These are phyloP conservation scores for Araneus ventricosus DNA, from an alignment of 1,140 invertebrate species.

Conservation along the genomic window DNA sequence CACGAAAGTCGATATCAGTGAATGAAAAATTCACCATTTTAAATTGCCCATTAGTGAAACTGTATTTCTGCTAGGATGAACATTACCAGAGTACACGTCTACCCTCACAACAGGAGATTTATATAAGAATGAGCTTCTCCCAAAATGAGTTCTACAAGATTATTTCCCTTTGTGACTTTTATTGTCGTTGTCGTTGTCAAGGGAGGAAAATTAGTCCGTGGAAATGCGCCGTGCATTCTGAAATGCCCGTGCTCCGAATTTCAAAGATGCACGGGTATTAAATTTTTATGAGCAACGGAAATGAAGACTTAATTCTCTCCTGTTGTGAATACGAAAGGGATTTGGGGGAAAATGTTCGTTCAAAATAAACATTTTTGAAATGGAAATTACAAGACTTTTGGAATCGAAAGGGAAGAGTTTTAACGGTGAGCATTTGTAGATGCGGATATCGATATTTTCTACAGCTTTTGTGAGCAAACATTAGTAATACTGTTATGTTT, in stretches of 20 bases:
- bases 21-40: constrained; percentile 18
- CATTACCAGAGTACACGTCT: background rate
- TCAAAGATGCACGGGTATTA: background rate
- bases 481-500: no score
- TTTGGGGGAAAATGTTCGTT: background rate
- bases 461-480: no score
- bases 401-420: no score
- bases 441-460: no score
- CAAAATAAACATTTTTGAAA: no score
- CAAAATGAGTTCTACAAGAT: background rate
- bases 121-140: background rate
- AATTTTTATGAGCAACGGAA: background rate
- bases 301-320: background rate
- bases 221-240: background rate
- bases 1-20: background rate
- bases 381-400: no score
- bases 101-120: constrained; percentile 4
- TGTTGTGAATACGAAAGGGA: background rate
- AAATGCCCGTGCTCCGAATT: background rate
- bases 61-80: background rate
- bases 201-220: background rate
- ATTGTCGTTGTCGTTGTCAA: background rate
- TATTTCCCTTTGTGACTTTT: background rate
- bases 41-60: constrained; percentile 1
- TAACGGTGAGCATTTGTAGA: no score